Conservation (phyloP, 2,797 vertebrate species). For the Peromyscus aztecus region DNA sequence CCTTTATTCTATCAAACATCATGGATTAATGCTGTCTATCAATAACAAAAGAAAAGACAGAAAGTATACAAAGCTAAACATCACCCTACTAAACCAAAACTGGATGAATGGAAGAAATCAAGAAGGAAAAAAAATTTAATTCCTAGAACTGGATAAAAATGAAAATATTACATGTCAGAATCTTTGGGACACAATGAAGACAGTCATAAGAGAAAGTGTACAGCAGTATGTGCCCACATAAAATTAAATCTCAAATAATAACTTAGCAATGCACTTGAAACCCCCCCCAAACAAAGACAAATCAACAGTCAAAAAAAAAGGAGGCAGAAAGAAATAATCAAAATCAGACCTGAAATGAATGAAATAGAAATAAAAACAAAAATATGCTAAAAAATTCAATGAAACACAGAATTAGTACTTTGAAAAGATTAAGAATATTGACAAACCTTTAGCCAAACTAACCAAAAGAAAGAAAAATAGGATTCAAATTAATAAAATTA, state of each 20-base stretch:
- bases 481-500: too few species aligned
- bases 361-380: too few species aligned
- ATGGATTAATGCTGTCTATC: neutral
- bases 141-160: neutral
- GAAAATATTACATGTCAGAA: neutral
- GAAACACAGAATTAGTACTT: too few species aligned
- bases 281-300: too few species aligned
- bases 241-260: neutral
- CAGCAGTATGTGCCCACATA: neutral
- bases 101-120: neutral
- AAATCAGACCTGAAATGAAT: too few species aligned
- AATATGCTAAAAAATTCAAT: too few species aligned
- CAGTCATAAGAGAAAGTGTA: neutral
- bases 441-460: too few species aligned
- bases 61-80: neutral
- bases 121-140: neutral
- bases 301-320: too few species aligned
- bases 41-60: neutral
- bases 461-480: too few species aligned
- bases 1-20: neutral
- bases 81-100: neutral
- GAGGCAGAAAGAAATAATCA: too few species aligned
- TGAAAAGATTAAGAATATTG: too few species aligned
- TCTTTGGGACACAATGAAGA: neutral
- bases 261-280: too few species aligned